Percentiles rank a stretch among this genome's conserved stretches.
phyloP scores from a whole-genome alignment of 2,888 invertebrate genomes.

The Calliopum simillimum region DNA sequence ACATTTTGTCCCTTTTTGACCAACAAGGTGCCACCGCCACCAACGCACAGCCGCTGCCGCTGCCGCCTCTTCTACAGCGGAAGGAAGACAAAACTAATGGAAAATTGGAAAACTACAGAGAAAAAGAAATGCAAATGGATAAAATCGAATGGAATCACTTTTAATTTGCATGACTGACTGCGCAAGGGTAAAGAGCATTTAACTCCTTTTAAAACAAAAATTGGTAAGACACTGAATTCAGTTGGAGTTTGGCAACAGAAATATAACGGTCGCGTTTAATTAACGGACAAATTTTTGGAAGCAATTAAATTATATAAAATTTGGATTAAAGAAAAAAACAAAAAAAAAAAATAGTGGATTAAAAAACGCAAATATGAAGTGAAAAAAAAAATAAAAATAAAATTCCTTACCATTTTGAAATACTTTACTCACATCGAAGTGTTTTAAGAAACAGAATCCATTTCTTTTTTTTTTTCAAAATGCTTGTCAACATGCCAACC shows the following conservation, averaged over 20 bases:
- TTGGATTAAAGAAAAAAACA: conserved; percentile 16
- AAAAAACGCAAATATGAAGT: conserved; percentile 22
- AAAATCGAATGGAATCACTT: conserved; percentile 11
- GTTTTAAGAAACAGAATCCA: too few relatives aligned
- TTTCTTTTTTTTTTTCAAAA: conserved; percentile 37
- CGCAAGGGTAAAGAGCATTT: conserved; percentile 51
- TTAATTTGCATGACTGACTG: conserved; percentile 60
- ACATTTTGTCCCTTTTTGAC: conserved; percentile 28
- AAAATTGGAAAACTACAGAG: conserved; percentile 29
- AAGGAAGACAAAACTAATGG: conserved; percentile 37
- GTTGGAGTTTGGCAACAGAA: conserved; percentile 38
- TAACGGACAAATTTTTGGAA: background rate
- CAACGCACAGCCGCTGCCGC: background rate
- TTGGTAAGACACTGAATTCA: conserved; percentile 28
- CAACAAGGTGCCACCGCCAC: conserved; percentile 3
- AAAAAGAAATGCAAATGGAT: conserved; percentile 19
- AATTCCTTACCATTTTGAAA: too few relatives aligned
- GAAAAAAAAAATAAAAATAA: conserved; percentile 6
- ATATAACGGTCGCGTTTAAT: conserved; percentile 41
- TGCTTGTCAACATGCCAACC: conserved; percentile 60
- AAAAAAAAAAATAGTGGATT: conserved; percentile 14
- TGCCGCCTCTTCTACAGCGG: conserved; percentile 32
- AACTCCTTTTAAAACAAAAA: conserved; percentile 37
- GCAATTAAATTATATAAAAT: too few relatives aligned
- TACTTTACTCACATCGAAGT: too few relatives aligned